Percentiles rank a stretch among this genome's conserved stretches.
Conservation (phyloP, 2,113 vertebrate species). For the Peromyscus californicus region DNA sequence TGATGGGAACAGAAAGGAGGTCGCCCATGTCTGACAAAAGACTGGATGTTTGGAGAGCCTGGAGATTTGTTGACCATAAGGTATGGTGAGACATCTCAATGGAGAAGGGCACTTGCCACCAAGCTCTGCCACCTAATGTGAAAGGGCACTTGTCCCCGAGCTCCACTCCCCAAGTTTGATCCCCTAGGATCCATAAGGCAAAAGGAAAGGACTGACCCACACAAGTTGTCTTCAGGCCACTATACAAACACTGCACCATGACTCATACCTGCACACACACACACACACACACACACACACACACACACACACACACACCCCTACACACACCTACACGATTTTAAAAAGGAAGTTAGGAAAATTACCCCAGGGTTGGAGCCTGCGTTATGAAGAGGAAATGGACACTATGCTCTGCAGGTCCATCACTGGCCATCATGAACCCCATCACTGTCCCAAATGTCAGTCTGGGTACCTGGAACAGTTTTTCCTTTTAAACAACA, state of each 20-base stretch:
- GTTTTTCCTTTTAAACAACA: background rate
- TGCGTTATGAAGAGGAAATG: background rate
- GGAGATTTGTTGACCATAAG: background rate
- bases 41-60: background rate
- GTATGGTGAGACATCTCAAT: background rate
- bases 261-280: background rate
- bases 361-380: background rate
- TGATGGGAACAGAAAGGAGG: background rate
- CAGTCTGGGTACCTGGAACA: background rate
- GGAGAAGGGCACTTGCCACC: background rate
- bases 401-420: background rate
- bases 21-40: background rate
- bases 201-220: background rate
- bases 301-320: background rate
- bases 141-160: background rate
- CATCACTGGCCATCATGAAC: background rate
- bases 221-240: background rate
- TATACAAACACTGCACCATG: too few relatives aligned
- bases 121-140: too few relatives aligned
- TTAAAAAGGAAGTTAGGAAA: background rate
- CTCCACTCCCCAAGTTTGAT: background rate
- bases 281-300: background rate
- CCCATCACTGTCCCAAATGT: background rate
- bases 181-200: background rate
- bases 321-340: background rate